A percentile compares a stretch with the other conserved stretches of the same genome.
Conservation (phyloP, 2,797 vertebrate species). For the Xerus rutilus region DNA sequence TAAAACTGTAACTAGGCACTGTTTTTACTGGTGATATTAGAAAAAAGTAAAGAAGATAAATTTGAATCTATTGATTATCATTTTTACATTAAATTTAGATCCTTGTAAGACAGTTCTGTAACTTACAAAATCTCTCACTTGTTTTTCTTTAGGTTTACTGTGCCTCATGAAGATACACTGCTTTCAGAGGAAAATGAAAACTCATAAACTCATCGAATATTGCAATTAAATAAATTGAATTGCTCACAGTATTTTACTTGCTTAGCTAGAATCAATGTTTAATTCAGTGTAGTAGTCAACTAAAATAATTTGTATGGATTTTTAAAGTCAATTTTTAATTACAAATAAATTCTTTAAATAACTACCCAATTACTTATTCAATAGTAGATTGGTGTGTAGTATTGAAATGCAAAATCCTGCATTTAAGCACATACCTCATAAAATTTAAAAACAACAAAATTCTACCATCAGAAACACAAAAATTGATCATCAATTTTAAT, state of each 20-base stretch:
- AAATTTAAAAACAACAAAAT: not conserved
- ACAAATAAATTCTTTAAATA: slow-evolving; percentile 62
- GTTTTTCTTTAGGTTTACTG: not conserved
- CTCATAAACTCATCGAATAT: not conserved
- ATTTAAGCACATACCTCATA: slow-evolving; percentile 14
- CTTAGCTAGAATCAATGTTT: slow-evolving; percentile 39
- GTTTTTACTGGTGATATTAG: not conserved
- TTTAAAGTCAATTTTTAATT: slow-evolving; percentile 67
- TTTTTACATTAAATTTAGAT: not conserved
- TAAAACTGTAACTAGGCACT: not conserved
- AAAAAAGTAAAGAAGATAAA: not conserved
- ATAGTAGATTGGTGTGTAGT: not conserved
- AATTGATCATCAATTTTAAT: not conserved
- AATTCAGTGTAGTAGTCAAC: slow-evolving; percentile 43
- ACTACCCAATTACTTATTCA: slow-evolving; percentile 19
- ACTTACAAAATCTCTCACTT: not conserved
- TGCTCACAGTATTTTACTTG: slow-evolving; percentile 38
- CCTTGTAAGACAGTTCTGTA: not conserved
- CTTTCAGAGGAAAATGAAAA: not conserved
- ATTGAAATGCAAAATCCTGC: not conserved
- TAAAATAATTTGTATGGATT: slow-evolving; percentile 62
- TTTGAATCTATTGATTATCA: not conserved
- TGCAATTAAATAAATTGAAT: slow-evolving; percentile 19
- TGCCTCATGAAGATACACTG: not conserved
- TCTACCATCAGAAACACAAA: not conserved